Evolutionary conservation across 2,888 invertebrate species (phyloP).

Genomic region (Gymnoscelis rufifasciata): DNA sequence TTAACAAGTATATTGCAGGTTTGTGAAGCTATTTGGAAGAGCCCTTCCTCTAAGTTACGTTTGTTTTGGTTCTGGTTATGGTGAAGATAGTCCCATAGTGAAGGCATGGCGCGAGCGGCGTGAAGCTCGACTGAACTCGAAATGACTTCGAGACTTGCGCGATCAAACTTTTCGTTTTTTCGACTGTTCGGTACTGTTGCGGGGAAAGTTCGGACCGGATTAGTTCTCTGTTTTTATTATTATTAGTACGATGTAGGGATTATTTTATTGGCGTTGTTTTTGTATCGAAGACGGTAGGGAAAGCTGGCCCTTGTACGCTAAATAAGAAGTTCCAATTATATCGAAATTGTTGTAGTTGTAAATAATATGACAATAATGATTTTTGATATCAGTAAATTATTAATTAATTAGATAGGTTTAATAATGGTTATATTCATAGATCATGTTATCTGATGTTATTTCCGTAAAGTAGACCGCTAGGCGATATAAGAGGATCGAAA

Average conservation of each 20-base stretch:
- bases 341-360: too few relatives aligned
- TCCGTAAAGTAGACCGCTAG: too few relatives aligned
- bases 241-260: not conserved
- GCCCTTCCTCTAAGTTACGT: slow-evolving; percentile 85
- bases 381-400: too few relatives aligned
- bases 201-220: slow-evolving; percentile 19
- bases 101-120: slow-evolving; percentile 66
- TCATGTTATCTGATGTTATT: too few relatives aligned
- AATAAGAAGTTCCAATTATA: too few relatives aligned
- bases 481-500: too few relatives aligned
- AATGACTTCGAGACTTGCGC: slow-evolving; percentile 58
- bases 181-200: slow-evolving; percentile 34
- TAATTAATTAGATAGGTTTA: too few relatives aligned
- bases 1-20: slow-evolving; percentile 87
- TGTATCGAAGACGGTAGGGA: too few relatives aligned
- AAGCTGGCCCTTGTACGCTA: too few relatives aligned
- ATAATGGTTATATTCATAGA: too few relatives aligned
- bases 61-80: slow-evolving; percentile 75
- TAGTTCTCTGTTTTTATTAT: not conserved
- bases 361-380: too few relatives aligned
- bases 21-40: slow-evolving; percentile 88
- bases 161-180: slow-evolving; percentile 47
- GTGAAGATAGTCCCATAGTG: slow-evolving; percentile 81
- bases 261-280: not conserved
- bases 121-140: slow-evolving; percentile 35